These are phyloP conservation scores for Drosophila carrolli DNA, from an alignment of 1,140 invertebrate genomes.

Conservation along the genomic window DNA sequence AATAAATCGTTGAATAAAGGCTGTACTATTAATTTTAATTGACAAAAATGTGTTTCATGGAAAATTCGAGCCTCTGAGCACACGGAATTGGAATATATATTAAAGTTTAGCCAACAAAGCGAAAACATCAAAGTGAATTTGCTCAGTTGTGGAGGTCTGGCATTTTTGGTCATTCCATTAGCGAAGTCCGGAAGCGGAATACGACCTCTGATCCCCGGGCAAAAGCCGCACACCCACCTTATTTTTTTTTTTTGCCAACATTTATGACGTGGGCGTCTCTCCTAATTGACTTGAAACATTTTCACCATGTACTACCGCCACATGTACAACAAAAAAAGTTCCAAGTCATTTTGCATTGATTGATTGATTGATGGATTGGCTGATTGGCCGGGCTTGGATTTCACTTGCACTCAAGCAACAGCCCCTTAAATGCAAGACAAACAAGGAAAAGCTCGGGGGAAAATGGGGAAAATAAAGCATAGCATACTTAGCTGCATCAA, in stretches of 20 bases:
- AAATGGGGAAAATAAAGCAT: conserved; percentile 22
- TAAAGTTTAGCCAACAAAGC: background rate
- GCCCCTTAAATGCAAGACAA: conserved; percentile 19
- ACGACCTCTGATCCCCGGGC: conserved; percentile 17
- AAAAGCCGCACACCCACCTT: background rate
- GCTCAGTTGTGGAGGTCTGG: conserved; percentile 3
- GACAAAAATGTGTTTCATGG: background rate
- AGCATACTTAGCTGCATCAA: conserved; percentile 62
- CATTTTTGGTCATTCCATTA: conserved; percentile 36
- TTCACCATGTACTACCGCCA: conserved; percentile 12
- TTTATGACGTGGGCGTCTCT: conserved; percentile 34
- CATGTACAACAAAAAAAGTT: conserved; percentile 20
- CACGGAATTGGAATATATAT: background rate
- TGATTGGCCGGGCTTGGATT: conserved; percentile 45
- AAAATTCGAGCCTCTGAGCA: background rate
- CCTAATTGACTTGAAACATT: conserved; percentile 48
- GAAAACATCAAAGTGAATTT: conserved; percentile 6
- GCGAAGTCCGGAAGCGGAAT: conserved; percentile 30
- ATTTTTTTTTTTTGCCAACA: background rate
- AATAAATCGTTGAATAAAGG: no score
- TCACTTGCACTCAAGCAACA: conserved; percentile 42
- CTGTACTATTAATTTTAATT: no score
- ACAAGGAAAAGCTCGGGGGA: conserved; percentile 7
- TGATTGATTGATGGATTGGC: conserved; percentile 29
- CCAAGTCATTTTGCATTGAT: conserved; percentile 53